Evolutionary conservation across 2,888 invertebrate genomes (phyloP), one percentile per base, ranked within the genome.

Genomic region (Elmis aenea): DNA sequence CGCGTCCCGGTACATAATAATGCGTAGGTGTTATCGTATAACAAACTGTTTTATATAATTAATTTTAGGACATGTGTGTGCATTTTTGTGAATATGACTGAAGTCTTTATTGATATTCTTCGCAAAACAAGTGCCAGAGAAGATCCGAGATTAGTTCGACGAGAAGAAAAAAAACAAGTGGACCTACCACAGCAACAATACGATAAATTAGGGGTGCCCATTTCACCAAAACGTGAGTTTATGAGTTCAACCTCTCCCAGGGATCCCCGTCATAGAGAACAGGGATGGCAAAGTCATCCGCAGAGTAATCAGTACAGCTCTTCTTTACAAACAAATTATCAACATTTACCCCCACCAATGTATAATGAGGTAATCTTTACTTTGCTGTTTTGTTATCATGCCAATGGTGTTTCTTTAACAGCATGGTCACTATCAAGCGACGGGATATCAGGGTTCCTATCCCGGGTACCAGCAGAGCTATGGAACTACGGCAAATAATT

Each of bases 61-160:
- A n/a, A n/a, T n/a, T n/a, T n/a, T n/a, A n/a, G n/a, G n/a, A n/a
- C n/a, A n/a, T n/a, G n/a, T 18, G 18, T 18, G 8, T 18, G 8
- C 18, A 18, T 6, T 6, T 5, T 18, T 8, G 11, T 23, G 9
- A 23, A 27, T 29, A 46, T 46, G 46, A 38, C 44, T 11, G 46
- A 46, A 11, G 24, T 44, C 10, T 38, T 33, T 13, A 41, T 18
- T 14, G 39, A 41, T 12, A 44, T 40, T 21, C 41, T 38, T 11
- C 41, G 46, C 6, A 44, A 41, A 21, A 36, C 9, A 15, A 34
- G 39, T 11, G 30, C 22, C 11, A 36, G 48, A n/a, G 50, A 49
- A 40, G 51, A 50, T 28, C 48, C 52, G n/a, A 38, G 52, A 6
- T 29, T 52, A 15, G 33, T 35, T 21, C 38, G 52, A 30, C 42